A percentile compares a stretch with the other conserved stretches of the same genome.
Conservation (phyloP, 2,113 vertebrate genomes). For the Dermatemys mawii region DNA sequence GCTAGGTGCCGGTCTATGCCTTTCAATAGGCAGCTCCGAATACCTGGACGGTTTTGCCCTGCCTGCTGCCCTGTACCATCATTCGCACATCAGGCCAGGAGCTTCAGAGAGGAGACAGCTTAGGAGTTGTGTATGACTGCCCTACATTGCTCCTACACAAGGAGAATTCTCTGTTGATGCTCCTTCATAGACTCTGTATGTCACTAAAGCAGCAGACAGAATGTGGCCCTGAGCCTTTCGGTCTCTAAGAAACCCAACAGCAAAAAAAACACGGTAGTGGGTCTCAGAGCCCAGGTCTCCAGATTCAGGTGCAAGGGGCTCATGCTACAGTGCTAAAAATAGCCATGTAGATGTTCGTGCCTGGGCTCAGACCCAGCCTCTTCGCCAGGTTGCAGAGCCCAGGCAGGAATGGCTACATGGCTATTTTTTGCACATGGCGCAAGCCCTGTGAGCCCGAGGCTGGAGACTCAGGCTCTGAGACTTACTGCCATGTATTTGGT, state of each 20-base stretch:
- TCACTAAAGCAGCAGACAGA: background rate
- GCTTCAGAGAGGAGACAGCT: background rate
- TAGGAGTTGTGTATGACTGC: background rate
- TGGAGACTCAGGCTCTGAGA: background rate
- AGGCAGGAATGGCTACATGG: background rate
- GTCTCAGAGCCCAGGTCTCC: background rate
- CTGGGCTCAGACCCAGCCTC: background rate
- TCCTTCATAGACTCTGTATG: background rate
- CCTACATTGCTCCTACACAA: background rate
- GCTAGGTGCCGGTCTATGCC: background rate
- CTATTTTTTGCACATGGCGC: background rate
- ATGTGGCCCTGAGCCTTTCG: background rate
- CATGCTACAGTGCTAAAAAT: background rate
- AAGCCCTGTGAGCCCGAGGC: background rate
- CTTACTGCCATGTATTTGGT: background rate
- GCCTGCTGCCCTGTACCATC: background rate
- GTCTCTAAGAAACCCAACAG: background rate
- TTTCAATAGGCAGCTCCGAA: background rate
- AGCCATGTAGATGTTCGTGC: background rate
- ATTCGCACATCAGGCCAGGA: background rate
- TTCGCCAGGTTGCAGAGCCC: background rate
- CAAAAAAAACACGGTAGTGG: background rate
- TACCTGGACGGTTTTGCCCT: background rate
- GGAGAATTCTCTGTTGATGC: background rate
- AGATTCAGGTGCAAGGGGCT: background rate